Percentiles rank a stretch among this genome's conserved stretches.
These are phyloP conservation scores for Hydropotes inermis DNA, from an alignment of 2,113 vertebrate genomes.

Conservation along the genomic window DNA sequence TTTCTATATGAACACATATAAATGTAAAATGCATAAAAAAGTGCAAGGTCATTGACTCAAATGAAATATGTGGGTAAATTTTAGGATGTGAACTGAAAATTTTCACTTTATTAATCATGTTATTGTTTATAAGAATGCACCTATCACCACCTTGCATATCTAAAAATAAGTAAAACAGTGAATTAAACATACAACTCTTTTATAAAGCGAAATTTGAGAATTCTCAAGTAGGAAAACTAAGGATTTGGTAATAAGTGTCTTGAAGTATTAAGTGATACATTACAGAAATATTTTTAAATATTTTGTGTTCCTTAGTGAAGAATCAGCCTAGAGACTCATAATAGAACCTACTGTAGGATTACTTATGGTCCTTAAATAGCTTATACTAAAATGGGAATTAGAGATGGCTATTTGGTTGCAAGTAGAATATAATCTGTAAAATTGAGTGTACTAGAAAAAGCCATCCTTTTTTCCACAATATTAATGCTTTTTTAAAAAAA, in stretches of 20 bases:
- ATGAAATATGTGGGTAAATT: not conserved
- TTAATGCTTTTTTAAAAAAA: not conserved
- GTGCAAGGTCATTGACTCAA: not conserved
- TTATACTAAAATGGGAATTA: not conserved
- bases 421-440: not conserved
- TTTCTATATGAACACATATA: not conserved
- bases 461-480: not conserved
- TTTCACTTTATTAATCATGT: not conserved
- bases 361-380: not conserved
- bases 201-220: not conserved
- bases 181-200: not conserved
- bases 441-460: not conserved
- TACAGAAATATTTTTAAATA: not conserved
- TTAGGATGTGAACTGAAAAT: not conserved
- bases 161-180: not conserved
- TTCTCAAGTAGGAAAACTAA: not conserved
- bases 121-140: not conserved
- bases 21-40: not conserved
- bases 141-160: not conserved
- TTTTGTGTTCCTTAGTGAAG: not conserved
- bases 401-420: not conserved
- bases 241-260: not conserved
- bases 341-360: not conserved
- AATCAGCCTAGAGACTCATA: not conserved
- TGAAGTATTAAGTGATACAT: not conserved